These are phyloP conservation scores for Indicator indicator DNA, from an alignment of 2,113 vertebrate species.

Conservation along the genomic window DNA sequence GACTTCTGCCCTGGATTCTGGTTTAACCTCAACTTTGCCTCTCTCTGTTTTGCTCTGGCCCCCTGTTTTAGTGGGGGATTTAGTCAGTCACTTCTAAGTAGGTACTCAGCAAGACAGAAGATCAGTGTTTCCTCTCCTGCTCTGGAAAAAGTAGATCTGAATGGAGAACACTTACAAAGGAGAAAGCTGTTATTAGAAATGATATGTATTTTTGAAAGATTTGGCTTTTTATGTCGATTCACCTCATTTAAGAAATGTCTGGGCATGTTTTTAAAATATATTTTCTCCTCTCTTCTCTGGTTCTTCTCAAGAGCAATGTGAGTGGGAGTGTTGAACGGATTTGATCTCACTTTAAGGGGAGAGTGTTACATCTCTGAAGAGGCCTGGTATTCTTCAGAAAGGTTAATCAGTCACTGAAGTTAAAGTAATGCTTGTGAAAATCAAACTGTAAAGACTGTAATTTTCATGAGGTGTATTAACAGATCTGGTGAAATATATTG, in stretches of 20 bases:
- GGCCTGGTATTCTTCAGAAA: neutral
- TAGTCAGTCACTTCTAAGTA: neutral
- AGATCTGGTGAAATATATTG: neutral
- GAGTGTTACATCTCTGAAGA: conserved; percentile 32
- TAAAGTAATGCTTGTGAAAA: neutral
- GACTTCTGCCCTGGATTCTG: neutral
- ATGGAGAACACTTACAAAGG: neutral
- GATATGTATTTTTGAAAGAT: neutral
- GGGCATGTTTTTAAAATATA: neutral
- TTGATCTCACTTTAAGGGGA: conserved; percentile 44
- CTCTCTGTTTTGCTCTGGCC: neutral
- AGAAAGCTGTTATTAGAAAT: neutral
- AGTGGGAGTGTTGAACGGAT: conserved; percentile 39
- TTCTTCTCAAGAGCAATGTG: neutral
- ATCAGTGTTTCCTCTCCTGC: neutral
- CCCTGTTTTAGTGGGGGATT: neutral
- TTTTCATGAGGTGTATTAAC: neutral
- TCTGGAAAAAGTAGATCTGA: neutral
- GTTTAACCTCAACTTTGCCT: neutral
- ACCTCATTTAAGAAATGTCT: conserved; percentile 6
- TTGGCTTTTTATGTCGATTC: conserved; percentile 20
- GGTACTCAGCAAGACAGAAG: neutral
- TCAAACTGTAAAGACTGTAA: neutral
- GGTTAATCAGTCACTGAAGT: conserved; percentile 42
- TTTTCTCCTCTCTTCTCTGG: conserved; percentile 12